phyloP scores from a whole-genome alignment of 2,888 invertebrate genomes.

The Cantharis rufa region DNA sequence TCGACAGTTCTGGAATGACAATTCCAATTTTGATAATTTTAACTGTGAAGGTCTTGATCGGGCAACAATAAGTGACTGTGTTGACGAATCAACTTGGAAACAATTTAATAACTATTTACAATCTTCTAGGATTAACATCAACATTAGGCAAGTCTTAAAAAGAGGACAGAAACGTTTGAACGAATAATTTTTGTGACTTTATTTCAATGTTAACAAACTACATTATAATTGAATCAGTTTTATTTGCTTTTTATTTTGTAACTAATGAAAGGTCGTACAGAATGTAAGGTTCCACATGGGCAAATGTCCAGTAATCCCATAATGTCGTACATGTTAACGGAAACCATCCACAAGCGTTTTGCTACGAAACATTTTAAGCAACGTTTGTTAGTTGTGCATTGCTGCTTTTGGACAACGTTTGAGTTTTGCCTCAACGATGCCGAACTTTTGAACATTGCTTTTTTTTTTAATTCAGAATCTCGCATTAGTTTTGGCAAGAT shows the following conservation, averaged over 20 bases:
- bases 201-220: constrained; percentile 2
- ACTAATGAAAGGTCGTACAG: constrained; percentile 44
- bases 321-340: constrained; percentile 47
- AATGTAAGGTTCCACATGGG: constrained; percentile 47
- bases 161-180: constrained; percentile 56
- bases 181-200: not conserved
- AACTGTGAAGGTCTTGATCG: constrained; percentile 34
- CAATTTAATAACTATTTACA: constrained; percentile 66
- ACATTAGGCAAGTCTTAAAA: constrained; percentile 86
- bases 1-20: constrained; percentile 58
- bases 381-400: constrained; percentile 8
- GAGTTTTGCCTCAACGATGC: not conserved
- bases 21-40: constrained; percentile 18
- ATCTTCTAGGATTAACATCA: constrained; percentile 87
- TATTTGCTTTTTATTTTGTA: constrained; percentile 37
- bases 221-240: constrained; percentile 6
- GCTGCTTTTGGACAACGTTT: not conserved
- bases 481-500: not conserved
- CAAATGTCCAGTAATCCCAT: constrained; percentile 47
- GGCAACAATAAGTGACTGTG: constrained; percentile 42
- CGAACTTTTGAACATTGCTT: constrained; percentile 2
- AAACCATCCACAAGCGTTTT: constrained; percentile 42
- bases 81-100: constrained; percentile 58
- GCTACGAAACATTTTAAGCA: constrained; percentile 39
- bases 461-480: constrained; percentile 1